These are phyloP conservation scores for Remorina albescens DNA, from an alignment of 2,797 vertebrate genomes.

Conservation along the genomic window DNA sequence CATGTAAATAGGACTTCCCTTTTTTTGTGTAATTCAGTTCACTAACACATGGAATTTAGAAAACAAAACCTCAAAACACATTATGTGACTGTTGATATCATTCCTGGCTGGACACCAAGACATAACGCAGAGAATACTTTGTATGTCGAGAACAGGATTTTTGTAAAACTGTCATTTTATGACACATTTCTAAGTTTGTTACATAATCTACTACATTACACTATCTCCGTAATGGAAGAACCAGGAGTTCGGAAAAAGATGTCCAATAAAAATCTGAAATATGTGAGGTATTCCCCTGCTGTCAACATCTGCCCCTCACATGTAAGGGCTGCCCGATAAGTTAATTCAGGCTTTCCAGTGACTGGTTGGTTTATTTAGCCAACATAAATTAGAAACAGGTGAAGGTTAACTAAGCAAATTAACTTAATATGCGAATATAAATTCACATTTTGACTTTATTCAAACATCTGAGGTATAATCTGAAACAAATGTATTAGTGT, in stretches of 20 bases:
- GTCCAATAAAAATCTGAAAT: slow-evolving; percentile 36
- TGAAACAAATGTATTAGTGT: background rate
- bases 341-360: background rate
- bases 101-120: slow-evolving; percentile 1
- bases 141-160: background rate
- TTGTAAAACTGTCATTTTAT: background rate
- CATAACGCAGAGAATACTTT: background rate
- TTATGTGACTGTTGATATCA: slow-evolving; percentile 18
- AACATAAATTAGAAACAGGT: background rate
- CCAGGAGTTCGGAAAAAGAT: slow-evolving; percentile 46
- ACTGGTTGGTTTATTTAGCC: background rate
- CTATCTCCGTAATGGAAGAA: slow-evolving; percentile 23
- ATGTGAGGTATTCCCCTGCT: slow-evolving; percentile 47
- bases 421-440: background rate
- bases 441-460: background rate
- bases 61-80: slow-evolving; percentile 1
- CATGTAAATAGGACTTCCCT: too few species aligned
- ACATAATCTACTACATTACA: slow-evolving; percentile 27
- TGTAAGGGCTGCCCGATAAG: background rate
- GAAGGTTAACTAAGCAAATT: background rate
- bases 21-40: too few species aligned
- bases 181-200: slow-evolving; percentile 42
- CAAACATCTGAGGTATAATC: background rate
- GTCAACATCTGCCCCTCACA: slow-evolving; percentile 42
- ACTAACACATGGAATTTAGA: background rate